phyloP scores from a whole-genome alignment of 2,113 vertebrate species.

The Melanerpes aurifrons region DNA sequence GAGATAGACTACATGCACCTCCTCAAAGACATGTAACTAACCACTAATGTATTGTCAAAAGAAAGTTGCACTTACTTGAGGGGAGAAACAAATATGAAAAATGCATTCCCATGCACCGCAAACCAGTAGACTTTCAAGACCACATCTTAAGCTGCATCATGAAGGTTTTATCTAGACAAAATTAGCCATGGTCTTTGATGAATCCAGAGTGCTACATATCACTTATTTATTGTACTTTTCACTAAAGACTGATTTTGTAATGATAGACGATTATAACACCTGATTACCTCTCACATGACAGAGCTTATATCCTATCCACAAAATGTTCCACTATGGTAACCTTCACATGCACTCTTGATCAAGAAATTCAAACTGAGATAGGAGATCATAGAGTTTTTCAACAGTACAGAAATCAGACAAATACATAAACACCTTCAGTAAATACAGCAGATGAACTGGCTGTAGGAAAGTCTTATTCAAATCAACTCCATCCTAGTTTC shows the following conservation, averaged over 20 bases:
- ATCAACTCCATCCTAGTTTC: not conserved
- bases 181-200: not conserved
- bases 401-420: not conserved
- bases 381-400: not conserved
- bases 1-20: not conserved
- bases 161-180: conserved; percentile 16
- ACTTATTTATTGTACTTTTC: conserved; percentile 15
- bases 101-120: not conserved
- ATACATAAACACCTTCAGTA: not conserved
- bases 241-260: not conserved
- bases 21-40: not conserved
- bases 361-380: not conserved
- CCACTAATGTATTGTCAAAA: not conserved
- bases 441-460: not conserved
- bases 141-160: not conserved
- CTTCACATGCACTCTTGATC: not conserved
- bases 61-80: not conserved
- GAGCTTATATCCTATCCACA: not conserved
- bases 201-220: not conserved
- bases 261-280: not conserved
- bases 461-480: conserved; percentile 20
- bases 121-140: not conserved
- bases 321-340: not conserved
- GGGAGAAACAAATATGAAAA: conserved; percentile 38
- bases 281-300: not conserved